A percentile compares a stretch with the other conserved stretches of the same genome.
Conservation (phyloP, 92 coral and sea anemone species). For the Pocillopora grandis region DNA sequence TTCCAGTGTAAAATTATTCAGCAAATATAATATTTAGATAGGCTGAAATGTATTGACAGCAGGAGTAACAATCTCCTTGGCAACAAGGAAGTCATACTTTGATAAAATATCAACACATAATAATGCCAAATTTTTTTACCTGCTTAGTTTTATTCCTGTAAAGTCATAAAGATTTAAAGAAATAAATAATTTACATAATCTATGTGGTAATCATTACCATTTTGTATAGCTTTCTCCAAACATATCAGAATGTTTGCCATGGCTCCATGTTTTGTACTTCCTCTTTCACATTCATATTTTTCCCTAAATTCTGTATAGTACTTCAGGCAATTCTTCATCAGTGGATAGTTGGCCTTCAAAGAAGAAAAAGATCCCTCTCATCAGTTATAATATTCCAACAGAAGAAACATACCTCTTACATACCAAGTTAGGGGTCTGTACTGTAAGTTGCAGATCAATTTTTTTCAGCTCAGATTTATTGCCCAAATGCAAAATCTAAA, state of each 20-base stretch:
- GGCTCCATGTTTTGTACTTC: slow-evolving; percentile 71
- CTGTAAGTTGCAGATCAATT: too few relatives aligned
- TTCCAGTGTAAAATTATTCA: neutral
- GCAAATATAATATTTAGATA: too few relatives aligned
- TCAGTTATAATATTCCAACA: too few relatives aligned
- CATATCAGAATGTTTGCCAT: slow-evolving; percentile 81
- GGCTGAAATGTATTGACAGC: too few relatives aligned
- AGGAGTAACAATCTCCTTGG: too few relatives aligned
- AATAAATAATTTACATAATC: neutral
- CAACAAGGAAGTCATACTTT: too few relatives aligned
- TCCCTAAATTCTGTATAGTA: slow-evolving; percentile 53
- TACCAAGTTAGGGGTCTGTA: too few relatives aligned
- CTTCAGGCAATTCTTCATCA: slow-evolving; percentile 72
- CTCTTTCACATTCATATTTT: slow-evolving; percentile 51
- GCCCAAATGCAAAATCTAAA: too few relatives aligned
- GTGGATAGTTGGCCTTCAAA: slow-evolving; percentile 81
- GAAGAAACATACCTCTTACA: too few relatives aligned
- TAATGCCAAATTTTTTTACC: neutral
- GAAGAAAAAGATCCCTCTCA: neutral
- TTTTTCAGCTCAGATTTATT: too few relatives aligned
- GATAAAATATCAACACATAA: too few relatives aligned
- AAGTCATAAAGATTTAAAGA: neutral
- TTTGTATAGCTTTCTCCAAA: slow-evolving; percentile 77
- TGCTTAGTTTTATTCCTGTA: neutral
- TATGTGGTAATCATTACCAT: slow-evolving; percentile 53